These are phyloP conservation scores for Thera obeliscata DNA, from an alignment of 2,888 invertebrate genomes.

Conservation along the genomic window DNA sequence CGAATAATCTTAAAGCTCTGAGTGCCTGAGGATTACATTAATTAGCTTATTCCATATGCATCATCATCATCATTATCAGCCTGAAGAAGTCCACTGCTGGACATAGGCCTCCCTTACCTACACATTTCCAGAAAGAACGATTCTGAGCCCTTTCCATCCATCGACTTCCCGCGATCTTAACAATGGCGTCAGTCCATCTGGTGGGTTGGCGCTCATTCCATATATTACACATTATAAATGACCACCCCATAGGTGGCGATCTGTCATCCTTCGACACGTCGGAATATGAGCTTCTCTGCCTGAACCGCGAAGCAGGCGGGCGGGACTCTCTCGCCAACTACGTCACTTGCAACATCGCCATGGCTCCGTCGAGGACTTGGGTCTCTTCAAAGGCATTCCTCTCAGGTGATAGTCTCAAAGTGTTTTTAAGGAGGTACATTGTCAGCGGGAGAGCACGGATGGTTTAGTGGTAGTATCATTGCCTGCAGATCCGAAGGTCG, in stretches of 20 bases:
- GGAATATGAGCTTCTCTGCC: slow-evolving; percentile 87
- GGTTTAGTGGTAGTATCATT: too few relatives aligned
- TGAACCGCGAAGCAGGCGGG: slow-evolving; percentile 79
- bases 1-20: too few relatives aligned
- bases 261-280: slow-evolving; percentile 76
- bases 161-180: too few relatives aligned
- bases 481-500: too few relatives aligned
- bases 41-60: not conserved
- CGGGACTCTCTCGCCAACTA: slow-evolving; percentile 80
- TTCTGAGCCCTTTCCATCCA: too few relatives aligned
- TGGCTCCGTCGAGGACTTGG: slow-evolving; percentile 85
- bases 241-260: slow-evolving; percentile 71
- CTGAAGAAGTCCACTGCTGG: too few relatives aligned
- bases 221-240: too few relatives aligned
- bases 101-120: too few relatives aligned
- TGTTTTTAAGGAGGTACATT: not conserved
- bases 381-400: slow-evolving; percentile 76
- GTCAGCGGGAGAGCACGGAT: too few relatives aligned
- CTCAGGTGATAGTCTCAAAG: slow-evolving; percentile 41
- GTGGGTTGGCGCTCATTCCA: too few relatives aligned
- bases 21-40: not conserved
- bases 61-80: not conserved
- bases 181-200: too few relatives aligned
- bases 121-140: too few relatives aligned
- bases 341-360: slow-evolving; percentile 85